These are phyloP conservation scores for Stigmatopora nigra DNA, from an alignment of 2,113 vertebrate species.

Conservation along the genomic window DNA sequence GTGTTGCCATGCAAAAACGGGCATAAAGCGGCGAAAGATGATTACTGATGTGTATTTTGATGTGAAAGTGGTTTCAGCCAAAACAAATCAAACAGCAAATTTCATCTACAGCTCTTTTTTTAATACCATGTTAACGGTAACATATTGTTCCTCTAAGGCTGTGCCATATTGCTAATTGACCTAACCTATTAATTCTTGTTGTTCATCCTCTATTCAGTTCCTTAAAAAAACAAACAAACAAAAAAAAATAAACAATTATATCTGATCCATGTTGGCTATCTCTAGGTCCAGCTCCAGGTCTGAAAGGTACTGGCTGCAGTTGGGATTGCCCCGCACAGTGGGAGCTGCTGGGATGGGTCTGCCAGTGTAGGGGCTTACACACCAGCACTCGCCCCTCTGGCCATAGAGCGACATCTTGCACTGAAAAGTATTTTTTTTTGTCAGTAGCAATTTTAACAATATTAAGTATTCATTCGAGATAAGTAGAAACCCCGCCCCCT, in stretches of 20 bases:
- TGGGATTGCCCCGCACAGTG: conserved; percentile 87
- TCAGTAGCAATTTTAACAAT: neutral
- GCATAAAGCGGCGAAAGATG: no score
- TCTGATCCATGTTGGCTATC: conserved; percentile 65
- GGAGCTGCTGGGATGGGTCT: conserved; percentile 80
- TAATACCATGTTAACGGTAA: neutral
- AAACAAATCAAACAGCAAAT: neutral
- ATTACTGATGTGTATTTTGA: no score
- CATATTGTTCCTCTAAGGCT: neutral
- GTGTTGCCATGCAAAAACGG: no score
- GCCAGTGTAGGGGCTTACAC: conserved; percentile 87
- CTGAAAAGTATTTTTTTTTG: conserved; percentile 55
- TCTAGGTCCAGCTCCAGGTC: conserved; percentile 78
- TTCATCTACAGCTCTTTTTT: neutral
- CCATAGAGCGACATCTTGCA: conserved; percentile 97
- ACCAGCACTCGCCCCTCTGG: conserved; percentile 96
- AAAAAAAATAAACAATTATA: conserved; percentile 29
- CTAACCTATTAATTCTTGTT: conserved; percentile 56
- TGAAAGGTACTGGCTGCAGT: conserved; percentile 87
- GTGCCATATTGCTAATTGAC: neutral
- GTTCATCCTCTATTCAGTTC: conserved; percentile 48
- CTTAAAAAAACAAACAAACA: neutral
- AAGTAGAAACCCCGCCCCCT: no score
- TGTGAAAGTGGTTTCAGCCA: neutral
- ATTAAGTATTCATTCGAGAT: no score